Base-by-base conservation (phyloP, 2,797 vertebrate species). In the Epinephelus awoara region DNA sequence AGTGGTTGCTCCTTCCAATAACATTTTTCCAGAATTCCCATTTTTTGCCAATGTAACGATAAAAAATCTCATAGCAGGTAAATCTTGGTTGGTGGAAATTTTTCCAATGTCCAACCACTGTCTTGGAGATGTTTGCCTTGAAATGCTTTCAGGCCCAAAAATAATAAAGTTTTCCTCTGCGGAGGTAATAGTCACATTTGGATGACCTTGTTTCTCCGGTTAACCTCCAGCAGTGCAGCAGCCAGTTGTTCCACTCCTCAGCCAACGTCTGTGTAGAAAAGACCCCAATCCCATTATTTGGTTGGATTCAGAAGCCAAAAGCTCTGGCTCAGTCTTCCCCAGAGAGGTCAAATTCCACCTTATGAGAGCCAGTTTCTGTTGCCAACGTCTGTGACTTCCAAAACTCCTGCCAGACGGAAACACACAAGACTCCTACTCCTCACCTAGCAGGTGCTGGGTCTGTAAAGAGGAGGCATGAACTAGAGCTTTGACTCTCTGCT, bases 351-450 rank as follows among this genome's bases (percentile, higher is more conserved):
- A 40, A 56, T 79, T 84, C 83, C 66, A 57, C 34, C 38, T 59
- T 58, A 19, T 9, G 12, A 57, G 50, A 82, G 67, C 34, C 42
- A 56, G 46, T n/a, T 34, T 80, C 47, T 56, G 40, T 56, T 77
- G 69, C 80, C 65, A 64, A 17, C 72, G 55, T 29, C 65, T 80
- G 40, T 34, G 12, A 72, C 76, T 78, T 80, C 64, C 61, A 82
- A 79, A 77, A 42, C 65, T 49, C 54, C 38, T 29, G 42, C 54
- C 68, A 73, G 44, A 49, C 40, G 44, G 47, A 68, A 62, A n/a
- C 34, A 5, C 50, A 46, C 38, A 42, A 21, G 49, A 63, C 73
- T 7, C 19, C 10, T 12, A 2, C 50, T 47, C 21, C 55, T 66
- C 34, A 47, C 69, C 18, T 17, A 61, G 55, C 88, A 77, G 81